These are phyloP conservation scores for Cetoscarus ocellatus DNA, from an alignment of 2,797 vertebrate species.

Conservation along the genomic window DNA sequence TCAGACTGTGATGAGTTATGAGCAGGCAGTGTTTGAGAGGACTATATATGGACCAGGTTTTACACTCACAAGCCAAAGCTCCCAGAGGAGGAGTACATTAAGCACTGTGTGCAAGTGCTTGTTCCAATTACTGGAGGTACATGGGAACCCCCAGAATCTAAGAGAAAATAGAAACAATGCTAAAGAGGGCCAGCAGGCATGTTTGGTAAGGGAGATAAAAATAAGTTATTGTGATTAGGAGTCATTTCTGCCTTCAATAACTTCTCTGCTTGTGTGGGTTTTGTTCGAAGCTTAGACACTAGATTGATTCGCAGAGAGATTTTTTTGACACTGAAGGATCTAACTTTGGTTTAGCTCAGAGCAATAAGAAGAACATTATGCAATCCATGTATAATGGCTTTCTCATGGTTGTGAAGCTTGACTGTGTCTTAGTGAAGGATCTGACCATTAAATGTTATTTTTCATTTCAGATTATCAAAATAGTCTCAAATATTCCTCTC, in stretches of 20 bases:
- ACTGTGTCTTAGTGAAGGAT: too few relatives aligned
- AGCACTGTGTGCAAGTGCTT: constrained; percentile 8
- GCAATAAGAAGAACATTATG: too few relatives aligned
- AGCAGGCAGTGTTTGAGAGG: constrained; percentile 52
- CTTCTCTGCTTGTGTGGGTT: constrained; percentile 20
- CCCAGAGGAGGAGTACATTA: constrained; percentile 41
- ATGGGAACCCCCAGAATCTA: constrained; percentile 17
- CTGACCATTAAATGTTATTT: too few relatives aligned
- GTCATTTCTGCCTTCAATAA: constrained; percentile 42
- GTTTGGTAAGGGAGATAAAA: constrained; percentile 11
- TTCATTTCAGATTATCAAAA: constrained; percentile 13
- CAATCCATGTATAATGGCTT: too few relatives aligned
- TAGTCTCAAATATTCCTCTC: constrained; percentile 45
- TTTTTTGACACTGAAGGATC: too few relatives aligned
- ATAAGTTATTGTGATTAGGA: neutral
- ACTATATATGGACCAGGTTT: constrained; percentile 72
- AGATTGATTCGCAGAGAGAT: constrained; percentile 59
- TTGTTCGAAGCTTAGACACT: constrained; percentile 68
- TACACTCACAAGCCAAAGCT: constrained; percentile 27
- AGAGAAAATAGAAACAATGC: neutral
- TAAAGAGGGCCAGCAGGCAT: constrained; percentile 2
- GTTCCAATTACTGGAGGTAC: constrained; percentile 38
- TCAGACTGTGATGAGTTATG: constrained; percentile 65
- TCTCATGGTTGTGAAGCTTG: too few relatives aligned
- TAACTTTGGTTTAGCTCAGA: too few relatives aligned